These are phyloP conservation scores for Zaprionus taronus DNA, from an alignment of 1,140 invertebrate genomes.

Conservation along the genomic window DNA sequence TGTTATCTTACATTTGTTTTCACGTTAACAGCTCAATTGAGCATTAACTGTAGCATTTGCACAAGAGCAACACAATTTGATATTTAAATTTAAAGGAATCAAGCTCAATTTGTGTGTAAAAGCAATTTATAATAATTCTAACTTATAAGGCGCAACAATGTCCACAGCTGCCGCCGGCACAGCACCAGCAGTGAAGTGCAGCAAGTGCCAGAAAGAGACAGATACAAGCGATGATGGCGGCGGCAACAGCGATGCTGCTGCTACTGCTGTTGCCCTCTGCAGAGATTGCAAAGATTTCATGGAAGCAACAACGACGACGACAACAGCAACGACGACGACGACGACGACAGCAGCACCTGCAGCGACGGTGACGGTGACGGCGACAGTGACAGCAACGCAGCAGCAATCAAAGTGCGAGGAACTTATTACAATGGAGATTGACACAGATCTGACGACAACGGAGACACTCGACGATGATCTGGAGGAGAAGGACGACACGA, in stretches of 20 bases:
- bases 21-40: conserved; percentile 23
- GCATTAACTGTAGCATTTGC: conserved; percentile 14
- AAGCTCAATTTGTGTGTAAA: conserved; percentile 2
- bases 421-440: conserved; percentile 46
- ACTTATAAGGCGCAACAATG: conserved; percentile 14
- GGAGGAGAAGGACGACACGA: conserved; percentile 25
- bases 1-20: conserved; percentile 14
- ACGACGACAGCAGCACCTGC: neutral
- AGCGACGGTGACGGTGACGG: neutral
- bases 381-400: conserved; percentile 1
- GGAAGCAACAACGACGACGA: neutral
- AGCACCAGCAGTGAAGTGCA: conserved; percentile 31
- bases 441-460: conserved; percentile 59
- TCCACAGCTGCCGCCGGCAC: neutral
- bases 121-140: neutral
- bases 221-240: neutral
- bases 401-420: conserved; percentile 1
- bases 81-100: conserved; percentile 23
- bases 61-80: conserved; percentile 4
- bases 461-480: conserved; percentile 56
- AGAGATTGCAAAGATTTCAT: conserved; percentile 15
- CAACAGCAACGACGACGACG: neutral
- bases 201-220: conserved; percentile 42
- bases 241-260: neutral
- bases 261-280: conserved; percentile 1